Base-by-base conservation (phyloP, 1,140 invertebrate genomes). In the Zaprionus lachaisei region DNA sequence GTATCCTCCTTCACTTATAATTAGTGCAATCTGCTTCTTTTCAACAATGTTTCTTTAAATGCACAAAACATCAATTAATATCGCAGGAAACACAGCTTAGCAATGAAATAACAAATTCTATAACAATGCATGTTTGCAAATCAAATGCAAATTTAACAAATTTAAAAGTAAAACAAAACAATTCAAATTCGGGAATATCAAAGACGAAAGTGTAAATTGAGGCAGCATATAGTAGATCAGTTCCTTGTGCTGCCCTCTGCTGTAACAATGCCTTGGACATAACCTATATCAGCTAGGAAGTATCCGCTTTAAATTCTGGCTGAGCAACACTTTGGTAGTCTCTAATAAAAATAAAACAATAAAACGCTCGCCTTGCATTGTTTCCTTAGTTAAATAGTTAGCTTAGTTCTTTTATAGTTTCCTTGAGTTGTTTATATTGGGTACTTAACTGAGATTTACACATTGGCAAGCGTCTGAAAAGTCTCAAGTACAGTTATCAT, bases 381-480 rank as follows among this genome's bases (percentile, higher is more conserved):
- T 60, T 67, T 65, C 56, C 20, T 67, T 72, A 20, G 11, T 34
- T 11, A 22, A 38, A 65, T 28, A 34, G 12, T 60, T 67, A 20
- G 17, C 24, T 44, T 44, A 41, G 37, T 75, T 75, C 37, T 47
- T 62, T 47, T 62, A 20, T 26, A 49, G 26, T 70, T n/a, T 38
- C 60, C 49, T 69, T 68, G 51, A 37, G 58, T 15, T 20, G 12
- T 24, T 58, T 65, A 47, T 67, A 73, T 73, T 73, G 41, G 49
- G 57, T 47, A 58, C 11, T 54, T 20, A 14, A 49, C 62, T 24
- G n/a, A 31, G 12, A 65, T 65, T 65, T 34, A 74, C 4, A 22
- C 22, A 74, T 68, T 74, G 81, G 82, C 81, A 54, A 38, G 22
- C 51, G 44, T 72, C 47, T 60, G 64, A 83, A 66, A 49, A 74